Percentiles rank a stretch among this genome's conserved stretches.
Evolutionary conservation across 2,888 invertebrate species (phyloP).

Genomic region (Dryomyza anilis): DNA sequence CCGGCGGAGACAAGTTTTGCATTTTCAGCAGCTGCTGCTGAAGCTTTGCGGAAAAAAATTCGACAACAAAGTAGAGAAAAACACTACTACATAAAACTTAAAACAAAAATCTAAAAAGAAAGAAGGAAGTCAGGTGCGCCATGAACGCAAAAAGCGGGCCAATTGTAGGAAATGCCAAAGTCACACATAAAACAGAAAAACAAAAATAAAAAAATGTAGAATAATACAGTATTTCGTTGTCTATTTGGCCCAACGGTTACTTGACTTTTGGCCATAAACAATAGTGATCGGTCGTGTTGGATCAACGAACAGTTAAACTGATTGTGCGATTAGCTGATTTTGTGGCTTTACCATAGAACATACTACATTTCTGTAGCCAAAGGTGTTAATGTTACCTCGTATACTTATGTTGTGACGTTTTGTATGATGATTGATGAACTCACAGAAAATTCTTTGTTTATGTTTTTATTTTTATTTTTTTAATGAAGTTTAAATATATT

Average conservation of each 20-base stretch:
- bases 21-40: slow-evolving; percentile 26
- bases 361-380: no score
- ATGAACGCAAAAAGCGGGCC: not conserved
- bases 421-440: no score
- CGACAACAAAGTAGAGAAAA: not conserved
- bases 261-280: not conserved
- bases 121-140: not conserved
- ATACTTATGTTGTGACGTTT: no score
- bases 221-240: not conserved
- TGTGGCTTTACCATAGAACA: no score
- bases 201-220: not conserved
- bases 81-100: no score
- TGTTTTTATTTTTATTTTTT: no score
- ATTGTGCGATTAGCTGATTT: no score
- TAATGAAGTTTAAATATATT: no score
- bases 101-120: no score
- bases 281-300: not conserved
- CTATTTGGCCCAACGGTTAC: not conserved
- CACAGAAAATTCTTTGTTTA: no score
- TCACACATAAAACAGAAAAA: not conserved
- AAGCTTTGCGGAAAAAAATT: not conserved
- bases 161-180: no score
- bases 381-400: no score
- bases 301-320: not conserved
- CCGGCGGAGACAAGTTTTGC: slow-evolving; percentile 20